These are phyloP conservation scores for Apodemus speciosus DNA, from an alignment of 2,113 vertebrate genomes.

Conservation along the genomic window DNA sequence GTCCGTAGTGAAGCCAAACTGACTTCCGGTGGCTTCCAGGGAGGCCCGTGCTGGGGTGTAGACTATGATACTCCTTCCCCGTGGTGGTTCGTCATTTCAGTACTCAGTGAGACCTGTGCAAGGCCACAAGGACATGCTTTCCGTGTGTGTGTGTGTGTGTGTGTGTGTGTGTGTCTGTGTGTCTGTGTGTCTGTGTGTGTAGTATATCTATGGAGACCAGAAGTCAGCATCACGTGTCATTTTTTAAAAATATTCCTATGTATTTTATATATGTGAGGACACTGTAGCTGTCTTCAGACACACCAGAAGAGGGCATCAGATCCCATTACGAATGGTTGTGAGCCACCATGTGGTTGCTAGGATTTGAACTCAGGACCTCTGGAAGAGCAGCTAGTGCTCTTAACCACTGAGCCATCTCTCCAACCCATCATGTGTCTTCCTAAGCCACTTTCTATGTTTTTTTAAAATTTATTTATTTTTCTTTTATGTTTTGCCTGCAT, in stretches of 20 bases:
- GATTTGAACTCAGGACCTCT: too few species aligned
- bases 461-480: background rate
- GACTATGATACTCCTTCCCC: background rate
- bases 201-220: too few species aligned
- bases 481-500: background rate
- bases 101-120: background rate
- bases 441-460: background rate
- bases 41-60: fast-evolving
- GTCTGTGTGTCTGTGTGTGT: too few species aligned
- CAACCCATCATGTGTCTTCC: background rate
- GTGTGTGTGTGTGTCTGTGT: too few species aligned
- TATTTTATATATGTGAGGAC: too few species aligned
- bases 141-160: background rate
- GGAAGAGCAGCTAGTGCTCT: too few species aligned
- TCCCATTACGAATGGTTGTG: too few species aligned
- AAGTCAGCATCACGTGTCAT: background rate
- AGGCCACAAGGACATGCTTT: background rate
- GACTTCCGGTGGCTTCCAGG: background rate
- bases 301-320: too few species aligned
- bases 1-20: background rate
- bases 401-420: too few species aligned
- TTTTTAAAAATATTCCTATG: too few species aligned
- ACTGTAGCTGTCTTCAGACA: too few species aligned
- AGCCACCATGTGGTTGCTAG: too few species aligned
- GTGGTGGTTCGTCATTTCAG: fast-evolving